Base-by-base conservation (phyloP, 2,888 invertebrate genomes). In the Drosophila multiciliata region DNA sequence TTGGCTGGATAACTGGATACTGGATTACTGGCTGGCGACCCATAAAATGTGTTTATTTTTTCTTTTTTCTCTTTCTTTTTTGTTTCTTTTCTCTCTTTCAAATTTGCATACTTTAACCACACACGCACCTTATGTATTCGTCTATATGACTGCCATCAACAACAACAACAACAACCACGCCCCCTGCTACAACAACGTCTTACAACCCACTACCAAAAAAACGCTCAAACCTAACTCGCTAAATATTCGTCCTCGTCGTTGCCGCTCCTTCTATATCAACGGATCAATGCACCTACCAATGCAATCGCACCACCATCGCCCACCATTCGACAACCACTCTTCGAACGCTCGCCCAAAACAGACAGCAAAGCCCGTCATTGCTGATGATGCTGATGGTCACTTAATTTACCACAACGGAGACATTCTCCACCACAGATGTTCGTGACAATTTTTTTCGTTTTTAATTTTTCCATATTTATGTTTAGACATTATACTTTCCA, bases 371-470 rank as follows among this genome's bases (percentile, higher is more conserved):
- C 97, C 98, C 94, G 97, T 97, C 94, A 97, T 99, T 94, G 98
- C 98, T 96, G 99, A 99, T 95, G 99, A 99, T 95, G 97, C 97
- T 95, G 99, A 99, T 95, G 99, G 99, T 94, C 99, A 99, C 95
- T 98, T 99, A 95, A 97, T 99, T 94, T 99, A 99, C 97, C 97
- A 97, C 95, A 96, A 96, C 95, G 99, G 99, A 95, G 99, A 99
- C 96, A 96, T 98, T 95, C 97, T 99, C 95, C 98, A 98, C 96
- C 97, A 98, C 96, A 96, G 99, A 98, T 99, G 99, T 97, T 97
- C 97, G 97, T 97, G 97, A 96, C 96, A 96, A 96, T 95, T 93
- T 93, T 93, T 86, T 92, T 91, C 90, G 92, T 92, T 91, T 91
- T 88, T 83, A 83, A 83, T 84, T 90, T 91, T 91, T 87, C 89